A percentile compares a stretch with the other conserved stretches of the same genome.
Conservation (phyloP, 2,113 vertebrate species). For the Bolborhynchus lineola region DNA sequence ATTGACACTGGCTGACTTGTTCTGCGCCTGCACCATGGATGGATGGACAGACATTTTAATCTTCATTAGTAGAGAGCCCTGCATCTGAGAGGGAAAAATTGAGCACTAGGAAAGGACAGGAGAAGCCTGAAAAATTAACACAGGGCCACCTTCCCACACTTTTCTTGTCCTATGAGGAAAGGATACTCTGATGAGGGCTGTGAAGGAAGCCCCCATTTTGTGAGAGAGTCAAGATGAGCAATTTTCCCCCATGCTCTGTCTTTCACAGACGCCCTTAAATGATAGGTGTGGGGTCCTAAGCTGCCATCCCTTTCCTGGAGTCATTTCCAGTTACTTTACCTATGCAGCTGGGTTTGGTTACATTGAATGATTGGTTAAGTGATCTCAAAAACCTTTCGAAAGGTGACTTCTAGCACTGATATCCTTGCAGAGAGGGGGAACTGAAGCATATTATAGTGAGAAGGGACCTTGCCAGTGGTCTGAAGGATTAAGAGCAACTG, state of each 20-base stretch:
- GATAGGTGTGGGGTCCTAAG: not conserved
- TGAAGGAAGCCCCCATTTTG: not conserved
- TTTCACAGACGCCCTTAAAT: not conserved
- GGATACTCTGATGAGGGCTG: not conserved
- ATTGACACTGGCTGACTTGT: not conserved
- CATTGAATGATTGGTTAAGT: not conserved
- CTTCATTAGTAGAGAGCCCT: not conserved
- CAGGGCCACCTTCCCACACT: not conserved
- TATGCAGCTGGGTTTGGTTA: not conserved
- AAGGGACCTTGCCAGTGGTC: not conserved
- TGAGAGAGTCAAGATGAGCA: not conserved
- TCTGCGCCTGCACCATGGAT: not conserved
- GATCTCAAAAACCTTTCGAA: not conserved
- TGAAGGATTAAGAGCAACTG: not conserved
- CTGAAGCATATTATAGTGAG: rapidly evolving
- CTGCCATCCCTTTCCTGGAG: not conserved
- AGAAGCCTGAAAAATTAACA: not conserved
- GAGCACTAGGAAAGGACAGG: not conserved
- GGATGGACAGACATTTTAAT: not conserved
- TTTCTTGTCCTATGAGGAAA: not conserved
- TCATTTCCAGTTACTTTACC: not conserved
- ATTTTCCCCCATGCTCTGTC: not conserved
- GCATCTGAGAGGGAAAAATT: not conserved
- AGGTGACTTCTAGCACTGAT: not conserved
- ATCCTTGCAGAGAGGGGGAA: not conserved